Base-by-base conservation (phyloP, 2,888 invertebrate genomes). In the Dorcus parallelipipedus region DNA sequence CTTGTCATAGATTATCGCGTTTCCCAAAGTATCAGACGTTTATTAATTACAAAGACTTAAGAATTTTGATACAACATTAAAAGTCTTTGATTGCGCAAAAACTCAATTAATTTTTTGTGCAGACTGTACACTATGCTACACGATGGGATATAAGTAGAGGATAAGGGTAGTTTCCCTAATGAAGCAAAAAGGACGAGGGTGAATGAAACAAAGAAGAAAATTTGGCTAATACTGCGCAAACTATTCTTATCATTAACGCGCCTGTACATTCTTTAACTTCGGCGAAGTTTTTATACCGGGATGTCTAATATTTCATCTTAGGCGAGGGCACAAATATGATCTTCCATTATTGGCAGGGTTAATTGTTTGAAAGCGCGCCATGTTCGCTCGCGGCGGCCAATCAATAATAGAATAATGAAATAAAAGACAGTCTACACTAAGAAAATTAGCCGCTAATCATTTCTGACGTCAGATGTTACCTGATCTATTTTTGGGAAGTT, bases 311-410 rank as follows among this genome's bases (percentile, higher is more conserved):
- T 63, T 68, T 65, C 62, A 66, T 61, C 62, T 58, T 58, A 43
- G 49, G 38, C 50, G 49, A 56, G 57, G 55, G 59, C 63, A 66
- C 72, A 73, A 74, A 73, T 74, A 72, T 73, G 71, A 73, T 73
- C 74, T 68, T 42, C 69, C 67, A 66, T 71, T 73, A 76, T 75
- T 74, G 75, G 72, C 75, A 72, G 73, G 73, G 74, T 76, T 76
- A 77, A 77, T 77, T 77, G 76, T 76, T 77, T 76, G 75, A 76
- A 74, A 76, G 74, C 73, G 71, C 70, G 71, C 72, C 70, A 70
- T 71, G 72, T 71, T 72, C 65, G 71, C 72, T 68, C 66, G 70
- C 68, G 70, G 70, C 64, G 62, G 61, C 67, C 69, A 71, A 73
- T 74, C 75, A 71, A 74, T 74, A 75, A 73, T 65, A 70, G 71